Percentiles rank a stretch among this genome's conserved stretches.
Evolutionary conservation across 92 coral and sea anemone species (phyloP).

Genomic region (Zoanthus solanderi): DNA sequence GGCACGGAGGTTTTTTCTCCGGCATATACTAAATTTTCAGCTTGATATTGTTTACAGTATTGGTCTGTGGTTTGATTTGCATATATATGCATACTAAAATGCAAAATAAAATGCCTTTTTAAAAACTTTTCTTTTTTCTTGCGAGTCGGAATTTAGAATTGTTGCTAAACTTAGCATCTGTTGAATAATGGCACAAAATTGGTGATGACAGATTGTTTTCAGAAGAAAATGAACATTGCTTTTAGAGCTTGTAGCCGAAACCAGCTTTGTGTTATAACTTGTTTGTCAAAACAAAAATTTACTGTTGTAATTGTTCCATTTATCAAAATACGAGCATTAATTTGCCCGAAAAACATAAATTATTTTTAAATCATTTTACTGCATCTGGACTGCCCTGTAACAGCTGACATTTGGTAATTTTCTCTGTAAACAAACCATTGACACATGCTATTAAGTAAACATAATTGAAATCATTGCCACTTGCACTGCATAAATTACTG

Average conservation of each 20-base stretch:
- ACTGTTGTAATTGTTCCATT: background rate
- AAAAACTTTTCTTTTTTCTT: background rate
- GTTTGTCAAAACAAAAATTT: no score
- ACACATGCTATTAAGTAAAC: slow-evolving; percentile 18
- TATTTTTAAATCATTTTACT: no score
- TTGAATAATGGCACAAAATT: background rate
- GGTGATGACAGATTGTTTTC: no score
- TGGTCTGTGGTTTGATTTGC: background rate
- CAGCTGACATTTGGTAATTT: slow-evolving; percentile 35
- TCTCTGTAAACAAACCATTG: slow-evolving; percentile 17
- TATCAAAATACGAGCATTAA: background rate
- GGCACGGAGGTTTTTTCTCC: background rate
- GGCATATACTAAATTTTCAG: background rate
- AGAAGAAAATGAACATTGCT: no score
- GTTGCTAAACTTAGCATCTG: background rate
- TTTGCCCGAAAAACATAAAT: no score
- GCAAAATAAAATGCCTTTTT: background rate
- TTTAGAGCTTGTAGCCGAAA: no score
- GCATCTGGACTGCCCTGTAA: background rate
- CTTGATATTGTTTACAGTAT: background rate
- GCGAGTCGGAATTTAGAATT: background rate
- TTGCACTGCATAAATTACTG: slow-evolving; percentile 2
- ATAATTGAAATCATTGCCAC: slow-evolving; percentile 6
- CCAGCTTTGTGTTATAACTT: no score
- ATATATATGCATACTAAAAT: background rate